Evolutionary conservation across 1,140 invertebrate species (phyloP), one percentile per base, ranked within the genome.

Genomic region (Cepaea nemoralis): DNA sequence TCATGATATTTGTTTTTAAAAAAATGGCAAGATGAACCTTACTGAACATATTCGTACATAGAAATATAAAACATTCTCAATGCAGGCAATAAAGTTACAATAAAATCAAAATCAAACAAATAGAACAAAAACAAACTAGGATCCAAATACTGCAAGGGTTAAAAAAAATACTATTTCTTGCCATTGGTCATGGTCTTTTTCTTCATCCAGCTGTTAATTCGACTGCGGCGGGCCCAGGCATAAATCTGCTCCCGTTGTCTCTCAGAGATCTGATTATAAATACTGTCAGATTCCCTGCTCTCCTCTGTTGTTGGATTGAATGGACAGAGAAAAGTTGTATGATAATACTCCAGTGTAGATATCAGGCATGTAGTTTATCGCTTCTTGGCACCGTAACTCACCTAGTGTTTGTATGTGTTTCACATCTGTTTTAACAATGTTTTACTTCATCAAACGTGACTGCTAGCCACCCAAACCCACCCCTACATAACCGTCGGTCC

Each of bases 241-340:
- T 63, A 67, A 40, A 79, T 79, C 63, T 79, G 77, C 77, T 79
- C 63, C 22, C 77, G 59, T 27, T 79, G 77, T 31, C 77, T 39
- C 37, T 79, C 77, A 42, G 77, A 39, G 0, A 79, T 79, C n/a
- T 79, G 59, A 69, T 77, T 77, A 77, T 77, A 77, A 33, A 77
- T 63, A 77, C 37, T 77, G 27, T 35, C 31, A 1, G 55, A 24
- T 35, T 77, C 75, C 37, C n/a, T 59, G 55, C 1, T 39, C 48
- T 77, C 75, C 16, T 77, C 75, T 77, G 75, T 63, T 50, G 37
- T 12, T 39, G 37, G 50, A 31, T 63, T 37, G 50, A 12, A 55
- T 37, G 50, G n/a, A 63, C 37, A 63, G 31, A 77, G 50, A 59
- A 39, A 59, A 27, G 27, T 31, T 14, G 16, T 27, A 77, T 5